These are phyloP conservation scores for Irena cyanogastra DNA, from an alignment of 2,113 vertebrate species.

Conservation along the genomic window DNA sequence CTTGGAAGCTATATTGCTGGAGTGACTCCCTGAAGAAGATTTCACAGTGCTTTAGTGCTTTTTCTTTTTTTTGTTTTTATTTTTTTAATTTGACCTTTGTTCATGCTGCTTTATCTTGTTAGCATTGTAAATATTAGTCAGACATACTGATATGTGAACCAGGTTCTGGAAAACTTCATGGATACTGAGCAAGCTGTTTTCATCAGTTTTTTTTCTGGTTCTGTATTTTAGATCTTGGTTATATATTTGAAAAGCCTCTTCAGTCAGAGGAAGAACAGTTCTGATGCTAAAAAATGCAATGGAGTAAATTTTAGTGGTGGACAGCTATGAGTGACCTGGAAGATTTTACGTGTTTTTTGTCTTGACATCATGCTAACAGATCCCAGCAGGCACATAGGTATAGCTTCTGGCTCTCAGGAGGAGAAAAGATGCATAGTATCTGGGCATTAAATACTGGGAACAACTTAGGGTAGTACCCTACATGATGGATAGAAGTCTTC, in stretches of 20 bases:
- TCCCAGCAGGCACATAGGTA: neutral
- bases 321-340: neutral
- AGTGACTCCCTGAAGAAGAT: constrained; percentile 1
- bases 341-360: neutral
- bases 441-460: neutral
- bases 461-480: neutral
- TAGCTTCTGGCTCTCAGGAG: neutral
- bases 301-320: neutral
- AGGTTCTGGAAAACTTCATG: neutral
- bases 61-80: neutral
- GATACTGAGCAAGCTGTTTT: neutral
- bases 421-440: neutral
- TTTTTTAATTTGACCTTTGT: neutral
- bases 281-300: neutral
- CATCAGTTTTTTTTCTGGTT: neutral
- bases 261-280: neutral
- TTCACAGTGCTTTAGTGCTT: neutral
- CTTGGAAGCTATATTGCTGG: neutral
- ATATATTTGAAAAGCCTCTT: neutral
- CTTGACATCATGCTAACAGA: neutral
- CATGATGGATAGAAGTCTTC: neutral
- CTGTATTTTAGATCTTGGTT: neutral
- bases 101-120: neutral
- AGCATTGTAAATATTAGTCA: neutral
- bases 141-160: neutral